Evolutionary conservation across 2,797 vertebrate species (phyloP).

Genomic region (Acanthurus tractus): DNA sequence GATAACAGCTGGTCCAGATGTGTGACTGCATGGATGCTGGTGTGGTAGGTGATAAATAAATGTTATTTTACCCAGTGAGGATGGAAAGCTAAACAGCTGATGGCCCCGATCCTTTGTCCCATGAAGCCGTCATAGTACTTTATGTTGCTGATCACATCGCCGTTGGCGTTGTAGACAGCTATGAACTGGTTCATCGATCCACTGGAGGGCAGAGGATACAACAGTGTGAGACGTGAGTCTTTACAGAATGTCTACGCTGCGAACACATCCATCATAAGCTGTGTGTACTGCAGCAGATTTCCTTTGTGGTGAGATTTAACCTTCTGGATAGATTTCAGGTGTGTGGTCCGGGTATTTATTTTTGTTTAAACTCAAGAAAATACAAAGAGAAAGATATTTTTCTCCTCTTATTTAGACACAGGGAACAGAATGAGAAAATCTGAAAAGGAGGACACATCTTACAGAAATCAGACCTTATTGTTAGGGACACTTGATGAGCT

Average conservation of each 20-base stretch:
- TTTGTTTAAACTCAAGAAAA: not conserved
- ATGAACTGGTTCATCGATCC: slow-evolving; percentile 99
- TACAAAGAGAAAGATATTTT: not conserved
- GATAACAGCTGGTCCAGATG: not conserved
- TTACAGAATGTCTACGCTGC: not conserved
- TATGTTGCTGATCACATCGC: slow-evolving; percentile 97
- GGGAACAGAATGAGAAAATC: not conserved
- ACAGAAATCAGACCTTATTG: not conserved
- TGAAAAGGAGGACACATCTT: not conserved
- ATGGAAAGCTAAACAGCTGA: slow-evolving; percentile 98
- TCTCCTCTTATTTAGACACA: no score
- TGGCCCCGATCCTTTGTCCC: slow-evolving; percentile 97
- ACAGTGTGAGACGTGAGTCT: not conserved
- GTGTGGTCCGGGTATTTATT: not conserved
- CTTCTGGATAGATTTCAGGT: not conserved
- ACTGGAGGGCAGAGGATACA: slow-evolving; percentile 69
- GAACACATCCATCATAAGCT: not conserved
- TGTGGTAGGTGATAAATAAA: not conserved
- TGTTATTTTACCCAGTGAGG: slow-evolving; percentile 91
- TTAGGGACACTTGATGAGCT: no score
- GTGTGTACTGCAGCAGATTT: not conserved
- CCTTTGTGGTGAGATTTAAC: not conserved
- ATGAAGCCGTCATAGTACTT: slow-evolving; percentile 99
- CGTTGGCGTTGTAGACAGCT: slow-evolving; percentile 92
- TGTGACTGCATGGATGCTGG: not conserved